These are phyloP conservation scores for Platanista minor DNA, from an alignment of 2,113 vertebrate genomes.

Conservation along the genomic window DNA sequence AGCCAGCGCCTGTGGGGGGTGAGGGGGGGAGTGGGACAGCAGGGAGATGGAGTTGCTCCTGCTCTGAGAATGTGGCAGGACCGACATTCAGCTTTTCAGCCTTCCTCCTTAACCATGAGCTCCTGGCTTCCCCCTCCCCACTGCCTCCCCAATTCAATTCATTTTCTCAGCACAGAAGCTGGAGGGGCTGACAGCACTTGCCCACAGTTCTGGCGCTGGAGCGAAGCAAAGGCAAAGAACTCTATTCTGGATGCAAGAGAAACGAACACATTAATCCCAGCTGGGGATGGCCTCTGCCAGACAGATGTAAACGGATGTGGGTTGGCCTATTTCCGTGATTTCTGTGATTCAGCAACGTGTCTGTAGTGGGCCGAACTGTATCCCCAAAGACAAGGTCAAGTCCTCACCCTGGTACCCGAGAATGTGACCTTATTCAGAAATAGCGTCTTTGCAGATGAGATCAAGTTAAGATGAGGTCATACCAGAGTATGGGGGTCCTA, in stretches of 20 bases:
- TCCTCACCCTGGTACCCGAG: background rate
- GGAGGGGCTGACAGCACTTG: accelerated
- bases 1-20: too few species aligned
- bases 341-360: background rate
- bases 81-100: background rate
- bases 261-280: accelerated
- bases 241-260: background rate
- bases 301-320: background rate
- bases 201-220: background rate
- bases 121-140: background rate
- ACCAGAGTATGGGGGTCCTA: background rate
- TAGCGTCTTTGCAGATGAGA: background rate
- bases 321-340: background rate
- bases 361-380: background rate
- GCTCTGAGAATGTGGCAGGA: background rate
- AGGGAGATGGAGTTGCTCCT: background rate
- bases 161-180: background rate
- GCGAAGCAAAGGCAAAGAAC: background rate
- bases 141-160: background rate
- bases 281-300: background rate
- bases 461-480: background rate
- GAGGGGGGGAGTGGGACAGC: background rate
- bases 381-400: background rate
- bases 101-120: background rate
- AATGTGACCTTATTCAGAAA: background rate